Percentiles rank a stretch among this genome's conserved stretches.
Conservation (phyloP, 2,888 invertebrate genomes). For the Lymantria dispar region DNA sequence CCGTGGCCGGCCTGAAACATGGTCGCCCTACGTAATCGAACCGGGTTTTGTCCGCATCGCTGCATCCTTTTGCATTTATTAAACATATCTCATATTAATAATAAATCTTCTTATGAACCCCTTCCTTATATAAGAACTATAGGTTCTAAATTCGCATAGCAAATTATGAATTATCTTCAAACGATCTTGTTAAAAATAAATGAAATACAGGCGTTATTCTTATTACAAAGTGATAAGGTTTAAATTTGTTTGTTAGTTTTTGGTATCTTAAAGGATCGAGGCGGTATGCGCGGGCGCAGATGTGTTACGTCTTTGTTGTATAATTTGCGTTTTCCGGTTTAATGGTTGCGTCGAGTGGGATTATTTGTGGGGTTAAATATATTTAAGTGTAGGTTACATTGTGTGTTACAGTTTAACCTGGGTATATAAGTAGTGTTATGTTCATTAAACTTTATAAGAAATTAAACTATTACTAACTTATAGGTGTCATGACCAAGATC, state of each 20-base stretch:
- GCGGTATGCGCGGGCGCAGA: constrained; percentile 63
- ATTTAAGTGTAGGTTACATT: constrained; percentile 15
- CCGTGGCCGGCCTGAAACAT: too few relatives aligned
- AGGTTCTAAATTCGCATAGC: constrained; percentile 33
- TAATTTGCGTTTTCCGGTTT: constrained; percentile 80
- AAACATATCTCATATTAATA: constrained; percentile 77
- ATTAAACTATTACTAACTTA: too few relatives aligned
- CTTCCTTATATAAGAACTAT: constrained; percentile 32
- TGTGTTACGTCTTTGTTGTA: constrained; percentile 79
- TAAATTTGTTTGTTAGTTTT: constrained; percentile 22
- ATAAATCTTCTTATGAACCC: constrained; percentile 54
- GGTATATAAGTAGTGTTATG: neutral
- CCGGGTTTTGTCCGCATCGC: constrained; percentile 60
- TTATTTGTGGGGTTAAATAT: constrained; percentile 33
- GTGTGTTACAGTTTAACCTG: constrained; percentile 42
- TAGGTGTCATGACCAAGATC: too few relatives aligned
- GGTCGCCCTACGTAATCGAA: constrained; percentile 59
- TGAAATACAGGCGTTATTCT: neutral
- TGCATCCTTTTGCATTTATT: constrained; percentile 73
- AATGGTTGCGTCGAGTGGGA: constrained; percentile 71
- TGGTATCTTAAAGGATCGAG: constrained; percentile 23
- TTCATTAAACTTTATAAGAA: neutral
- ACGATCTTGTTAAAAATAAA: neutral
- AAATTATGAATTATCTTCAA: constrained; percentile 4
- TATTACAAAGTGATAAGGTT: constrained; percentile 19